Evolutionary conservation across 2,797 vertebrate genomes (phyloP).

Genomic region (Carduelis carduelis): DNA sequence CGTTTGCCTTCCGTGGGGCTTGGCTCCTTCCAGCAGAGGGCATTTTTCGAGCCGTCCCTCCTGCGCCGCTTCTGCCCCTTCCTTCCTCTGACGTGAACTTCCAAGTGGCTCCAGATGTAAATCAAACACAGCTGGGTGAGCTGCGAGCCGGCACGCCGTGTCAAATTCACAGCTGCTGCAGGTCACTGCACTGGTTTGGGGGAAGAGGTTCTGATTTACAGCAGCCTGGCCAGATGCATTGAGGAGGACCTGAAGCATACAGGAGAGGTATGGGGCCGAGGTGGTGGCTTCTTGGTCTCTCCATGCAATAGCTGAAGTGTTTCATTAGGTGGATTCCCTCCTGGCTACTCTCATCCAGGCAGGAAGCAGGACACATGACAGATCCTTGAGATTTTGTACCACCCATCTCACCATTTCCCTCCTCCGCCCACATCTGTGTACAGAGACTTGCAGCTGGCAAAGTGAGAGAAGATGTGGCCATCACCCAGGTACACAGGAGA

Average conservation of each 20-base stretch:
- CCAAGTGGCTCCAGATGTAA: constrained; percentile 19
- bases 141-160: fast-evolving
- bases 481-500: background rate
- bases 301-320: background rate
- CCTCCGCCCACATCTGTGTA: background rate
- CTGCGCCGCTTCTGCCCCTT: background rate
- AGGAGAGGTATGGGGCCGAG: background rate
- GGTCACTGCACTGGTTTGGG: background rate
- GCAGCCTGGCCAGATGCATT: background rate
- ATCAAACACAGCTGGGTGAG: constrained; percentile 15
- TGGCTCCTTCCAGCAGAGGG: constrained; percentile 8
- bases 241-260: background rate
- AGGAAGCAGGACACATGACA: background rate
- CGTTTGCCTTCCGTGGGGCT: background rate
- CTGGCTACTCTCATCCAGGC: background rate
- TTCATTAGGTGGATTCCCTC: background rate
- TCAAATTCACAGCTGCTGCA: background rate
- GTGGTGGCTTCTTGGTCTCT: background rate
- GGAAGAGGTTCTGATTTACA: background rate
- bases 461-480: background rate
- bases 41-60: background rate
- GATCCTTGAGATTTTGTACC: background rate
- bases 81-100: background rate
- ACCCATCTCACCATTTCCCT: background rate
- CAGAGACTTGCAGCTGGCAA: background rate